Percentiles rank a stretch among this genome's conserved stretches.
phyloP scores from a whole-genome alignment of 2,113 vertebrate species.

The Azemiops feae region DNA sequence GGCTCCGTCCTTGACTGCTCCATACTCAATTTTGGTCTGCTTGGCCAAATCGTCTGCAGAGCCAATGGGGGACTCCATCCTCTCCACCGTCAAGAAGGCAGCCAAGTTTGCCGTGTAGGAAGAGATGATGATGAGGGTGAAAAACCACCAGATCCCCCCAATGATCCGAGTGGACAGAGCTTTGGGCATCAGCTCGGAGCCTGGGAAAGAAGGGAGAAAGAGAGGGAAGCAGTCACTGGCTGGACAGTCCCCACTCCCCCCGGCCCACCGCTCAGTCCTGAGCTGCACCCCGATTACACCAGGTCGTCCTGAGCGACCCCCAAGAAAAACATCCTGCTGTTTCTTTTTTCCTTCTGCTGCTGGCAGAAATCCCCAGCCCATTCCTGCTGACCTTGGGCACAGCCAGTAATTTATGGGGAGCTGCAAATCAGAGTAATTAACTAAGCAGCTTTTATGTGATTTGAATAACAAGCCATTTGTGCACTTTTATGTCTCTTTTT shows the following conservation, averaged over 20 bases:
- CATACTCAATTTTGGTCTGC: slow-evolving; percentile 97
- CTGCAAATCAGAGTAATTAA: slow-evolving; percentile 76
- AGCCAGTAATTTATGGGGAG: slow-evolving; percentile 62
- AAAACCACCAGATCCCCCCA: slow-evolving; percentile 99
- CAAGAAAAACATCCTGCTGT: background rate
- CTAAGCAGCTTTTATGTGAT: slow-evolving; percentile 70
- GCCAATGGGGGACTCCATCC: slow-evolving; percentile 96
- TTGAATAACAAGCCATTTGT: slow-evolving; percentile 71
- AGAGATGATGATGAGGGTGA: slow-evolving; percentile 98
- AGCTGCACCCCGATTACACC: slow-evolving; percentile 4
- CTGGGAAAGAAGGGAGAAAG: slow-evolving; percentile 61
- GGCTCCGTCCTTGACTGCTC: slow-evolving; percentile 92
- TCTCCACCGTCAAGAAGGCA: slow-evolving; percentile 94
- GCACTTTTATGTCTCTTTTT: slow-evolving; percentile 72
- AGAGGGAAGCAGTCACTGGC: background rate
- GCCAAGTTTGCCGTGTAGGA: slow-evolving; percentile 98
- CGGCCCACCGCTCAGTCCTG: background rate
- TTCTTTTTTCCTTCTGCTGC: background rate
- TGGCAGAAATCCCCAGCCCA: slow-evolving; percentile 46
- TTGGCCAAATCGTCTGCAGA: slow-evolving; percentile 97
- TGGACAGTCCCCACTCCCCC: rapidly evolving
- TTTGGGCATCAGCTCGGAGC: slow-evolving; percentile 98
- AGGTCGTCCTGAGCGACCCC: slow-evolving; percentile 16
- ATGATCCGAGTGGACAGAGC: slow-evolving; percentile 97
- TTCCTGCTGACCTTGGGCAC: slow-evolving; percentile 63